Evolutionary conservation across 1,140 invertebrate species (phyloP), one percentile per base, ranked within the genome.

Genomic region (Aphidius gifuensis): DNA sequence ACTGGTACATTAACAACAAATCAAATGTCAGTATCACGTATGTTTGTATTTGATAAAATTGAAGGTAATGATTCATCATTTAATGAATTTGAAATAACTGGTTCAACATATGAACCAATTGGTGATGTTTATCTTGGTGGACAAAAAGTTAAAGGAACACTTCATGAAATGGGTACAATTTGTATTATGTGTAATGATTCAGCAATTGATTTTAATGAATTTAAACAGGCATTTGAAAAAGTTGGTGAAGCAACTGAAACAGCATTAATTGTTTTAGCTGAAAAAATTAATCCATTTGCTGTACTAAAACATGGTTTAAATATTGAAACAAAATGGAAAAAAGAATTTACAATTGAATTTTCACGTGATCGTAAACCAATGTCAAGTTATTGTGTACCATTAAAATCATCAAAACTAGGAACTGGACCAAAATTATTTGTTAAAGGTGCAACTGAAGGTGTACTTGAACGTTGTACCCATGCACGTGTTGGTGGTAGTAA

Each of bases 131-230:
- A 91, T 86, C 83, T 95, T 61, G 88, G 88, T 66, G 90, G 91
- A 64, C 86, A 90, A 69, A 91, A 92, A 70, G 86, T 97, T 9
- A 94, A 94, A 76, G 87, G 89, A 66, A 86, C 90, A 11, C 85
- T 99, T 4, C 93, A 96, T 64, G 98, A 99, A 84, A 71, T 99
- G 56, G 87, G 90, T 45, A 98, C 95, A 39, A 95, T 99, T 74
- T 99, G 97, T 79, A 89, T 96, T 61, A 95, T 99, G 94, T 99
- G 98, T 83, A 99, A 99, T 80, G 98, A 99, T 83, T 99, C 98
- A 6, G 93, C 96, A 74, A 97, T 99, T 77, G 98, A 99, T 83
- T 99, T 96, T 84, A 99, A 99, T 82, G 97, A 99, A 74, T 92
- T 93, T 82, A 93, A 92, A 79, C 89, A 92, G 71, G 88, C 88